A percentile compares a stretch with the other conserved stretches of the same genome.
Evolutionary conservation across 2,113 vertebrate genomes (phyloP).

Genomic region (Rhinolophus ferrumequinum): DNA sequence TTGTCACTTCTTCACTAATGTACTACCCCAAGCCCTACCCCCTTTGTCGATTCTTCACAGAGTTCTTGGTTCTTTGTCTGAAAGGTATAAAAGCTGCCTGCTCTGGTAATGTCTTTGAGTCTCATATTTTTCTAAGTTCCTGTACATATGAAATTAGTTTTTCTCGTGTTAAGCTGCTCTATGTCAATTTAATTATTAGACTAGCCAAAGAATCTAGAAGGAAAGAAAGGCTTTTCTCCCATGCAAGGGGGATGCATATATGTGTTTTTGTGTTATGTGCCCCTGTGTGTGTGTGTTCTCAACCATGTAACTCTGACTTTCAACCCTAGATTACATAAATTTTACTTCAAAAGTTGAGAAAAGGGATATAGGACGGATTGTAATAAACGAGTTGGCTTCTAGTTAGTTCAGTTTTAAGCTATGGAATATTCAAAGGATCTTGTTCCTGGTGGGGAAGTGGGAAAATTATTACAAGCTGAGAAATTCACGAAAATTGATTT

Average conservation of each 20-base stretch:
- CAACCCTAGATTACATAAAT: not conserved
- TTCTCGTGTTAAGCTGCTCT: not conserved
- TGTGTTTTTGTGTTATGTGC: not conserved
- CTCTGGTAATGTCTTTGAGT: not conserved
- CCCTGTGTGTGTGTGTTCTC: not conserved
- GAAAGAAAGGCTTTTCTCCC: not conserved
- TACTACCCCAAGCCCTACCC: not conserved
- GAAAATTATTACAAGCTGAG: not conserved
- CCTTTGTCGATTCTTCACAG: not conserved
- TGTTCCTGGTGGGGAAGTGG: not conserved
- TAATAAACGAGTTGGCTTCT: not conserved
- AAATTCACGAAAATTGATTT: slow-evolving; percentile 14
- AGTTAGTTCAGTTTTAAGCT: not conserved
- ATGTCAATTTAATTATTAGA: not conserved
- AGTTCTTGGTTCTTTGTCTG: not conserved
- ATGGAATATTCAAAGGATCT: not conserved
- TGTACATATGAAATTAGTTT: not conserved
- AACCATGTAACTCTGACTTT: not conserved
- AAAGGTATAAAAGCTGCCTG: not conserved
- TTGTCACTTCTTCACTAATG: not conserved
- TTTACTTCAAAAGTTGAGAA: not conserved
- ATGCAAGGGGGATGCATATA: not conserved
- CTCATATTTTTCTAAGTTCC: not conserved
- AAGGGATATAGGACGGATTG: not conserved
- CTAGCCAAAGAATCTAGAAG: not conserved